These are phyloP conservation scores for Leptura quadrifasciata DNA, from an alignment of 2,888 invertebrate genomes.

Conservation along the genomic window DNA sequence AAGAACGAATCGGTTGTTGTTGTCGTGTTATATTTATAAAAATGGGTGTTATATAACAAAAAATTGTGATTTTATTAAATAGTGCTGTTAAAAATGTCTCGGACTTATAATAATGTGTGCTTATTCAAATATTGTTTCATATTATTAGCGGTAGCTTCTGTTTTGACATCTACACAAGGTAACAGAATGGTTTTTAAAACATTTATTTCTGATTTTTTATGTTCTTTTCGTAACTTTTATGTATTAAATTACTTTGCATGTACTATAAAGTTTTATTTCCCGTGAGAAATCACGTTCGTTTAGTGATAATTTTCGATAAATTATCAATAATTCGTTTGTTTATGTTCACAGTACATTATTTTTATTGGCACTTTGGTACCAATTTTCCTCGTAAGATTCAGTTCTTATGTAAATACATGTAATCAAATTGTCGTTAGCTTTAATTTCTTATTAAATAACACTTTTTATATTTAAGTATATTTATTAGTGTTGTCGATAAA, in stretches of 20 bases:
- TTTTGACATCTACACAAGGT: conserved; percentile 69
- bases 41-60: conserved; percentile 52
- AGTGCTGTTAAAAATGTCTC: conserved; percentile 62
- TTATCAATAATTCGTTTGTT: conserved; percentile 24
- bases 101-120: conserved; percentile 58
- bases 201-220: conserved; percentile 20
- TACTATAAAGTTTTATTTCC: conserved; percentile 27
- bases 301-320: conserved; percentile 29
- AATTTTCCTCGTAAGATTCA: background rate
- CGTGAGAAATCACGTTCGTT: conserved; percentile 2
- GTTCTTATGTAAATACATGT: background rate
- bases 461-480: background rate
- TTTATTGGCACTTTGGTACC: conserved; percentile 24
- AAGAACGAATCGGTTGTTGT: conserved; percentile 19
- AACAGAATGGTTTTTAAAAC: conserved; percentile 66
- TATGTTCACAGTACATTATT: conserved; percentile 24
- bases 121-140: conserved; percentile 63
- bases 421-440: background rate
- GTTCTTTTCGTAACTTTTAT: background rate
- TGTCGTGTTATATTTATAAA: conserved; percentile 40
- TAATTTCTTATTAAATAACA: background rate
- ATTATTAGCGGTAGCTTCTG: conserved; percentile 64
- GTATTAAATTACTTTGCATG: conserved; percentile 21
- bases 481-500: background rate
- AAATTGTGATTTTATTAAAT: conserved; percentile 39